Base-by-base conservation (phyloP, 1,140 invertebrate species). In the Drosophila obscura region DNA sequence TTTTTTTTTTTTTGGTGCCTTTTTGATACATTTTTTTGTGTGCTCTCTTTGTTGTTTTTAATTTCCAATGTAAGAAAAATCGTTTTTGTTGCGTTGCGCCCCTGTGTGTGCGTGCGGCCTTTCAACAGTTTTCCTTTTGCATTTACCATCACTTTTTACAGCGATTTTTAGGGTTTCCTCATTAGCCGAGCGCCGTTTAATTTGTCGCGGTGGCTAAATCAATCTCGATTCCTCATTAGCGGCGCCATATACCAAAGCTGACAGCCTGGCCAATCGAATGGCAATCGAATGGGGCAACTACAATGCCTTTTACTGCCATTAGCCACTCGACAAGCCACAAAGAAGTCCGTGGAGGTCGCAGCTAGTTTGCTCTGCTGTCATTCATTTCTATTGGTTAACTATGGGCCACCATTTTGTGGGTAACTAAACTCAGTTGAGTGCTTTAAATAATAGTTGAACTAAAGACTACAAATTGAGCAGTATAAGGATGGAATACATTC, bases 151-250 rank as follows among this genome's bases (percentile, higher is more conserved):
- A 46, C 13, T 61, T 72, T 72, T 39, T 28, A 24, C 41, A 49
- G 56, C 43, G 35, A 44, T 45, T 53, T 22, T 22, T 53, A 19
- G 43, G 55, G 31, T 68, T 67, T 62, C 46, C 83, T 88, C 82
- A 87, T 87, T 87, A 87, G 73, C 49, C 41, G 78, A 82, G 52
- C 56, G 83, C 83, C 80, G 63, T 88, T 82, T 76, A 88, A 87
- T 87, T 87, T 82, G 82, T 82, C 83, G 82, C 60, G 72, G 69
- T 60, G 74, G 65, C 77, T 69, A 78, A 77, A 81, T 85, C 64
- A 85, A 81, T 59, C 53, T 39, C 35, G 52, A 15, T 50, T 35
- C 43, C 80, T 84, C 80, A 82, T 82, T 82, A 84, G 73, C 58
- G 56, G 62, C 46, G 22, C 22, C 22, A 24, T 24, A 0, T 24